Evolutionary conservation across 2,113 vertebrate genomes (phyloP), one percentile per base, ranked within the genome.

Genomic region (Tyto alba): DNA sequence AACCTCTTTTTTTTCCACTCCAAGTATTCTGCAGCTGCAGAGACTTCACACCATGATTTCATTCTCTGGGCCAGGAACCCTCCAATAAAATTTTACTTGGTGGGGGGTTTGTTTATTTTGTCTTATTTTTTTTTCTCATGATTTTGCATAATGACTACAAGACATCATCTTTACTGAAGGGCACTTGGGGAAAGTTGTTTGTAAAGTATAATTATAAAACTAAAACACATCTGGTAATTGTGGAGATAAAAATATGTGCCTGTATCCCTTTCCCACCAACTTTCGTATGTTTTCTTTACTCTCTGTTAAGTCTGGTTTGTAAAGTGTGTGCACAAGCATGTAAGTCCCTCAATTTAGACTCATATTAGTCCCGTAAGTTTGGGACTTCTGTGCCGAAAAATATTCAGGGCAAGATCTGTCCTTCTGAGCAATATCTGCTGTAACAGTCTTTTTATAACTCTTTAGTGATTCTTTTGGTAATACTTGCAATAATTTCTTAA

Each of bases 1-100:
- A 8, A 2, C 8, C 8, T 11, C n/a, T n/a, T n/a, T 34, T 30
- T 21, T 21, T 11, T 6, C 1, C 4, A 10, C 7, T 11, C 11
- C 10, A 13, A 52, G 13, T 69, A 13, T 77, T 73, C 19, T 68
- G 3, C 47, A 82, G 79, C 59, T 86, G 71, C 21, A 62, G 76
- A 62, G 57, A 36, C 32, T 82, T 85, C n/a, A 55, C 64, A 36
- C 40, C 43, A 34, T 29, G 14, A 27, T 78, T 78, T 82, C 10
- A 60, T 81, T 73, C 32, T n/a, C 30, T 63, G 63, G 18, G 64
- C 41, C 57, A 53, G 25, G 41, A 90, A 36, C 45, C 8, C 7
- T 73, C 43, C 25, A 17, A 5, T 38, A 38, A 57, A 57, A 57
- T 92, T 66, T 72, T 40, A n/a, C 38, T 50, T 82, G 32, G 11